Evolutionary conservation across 1,140 invertebrate species (phyloP), one percentile per base, ranked within the genome.

Genomic region (Mamestra configurata): DNA sequence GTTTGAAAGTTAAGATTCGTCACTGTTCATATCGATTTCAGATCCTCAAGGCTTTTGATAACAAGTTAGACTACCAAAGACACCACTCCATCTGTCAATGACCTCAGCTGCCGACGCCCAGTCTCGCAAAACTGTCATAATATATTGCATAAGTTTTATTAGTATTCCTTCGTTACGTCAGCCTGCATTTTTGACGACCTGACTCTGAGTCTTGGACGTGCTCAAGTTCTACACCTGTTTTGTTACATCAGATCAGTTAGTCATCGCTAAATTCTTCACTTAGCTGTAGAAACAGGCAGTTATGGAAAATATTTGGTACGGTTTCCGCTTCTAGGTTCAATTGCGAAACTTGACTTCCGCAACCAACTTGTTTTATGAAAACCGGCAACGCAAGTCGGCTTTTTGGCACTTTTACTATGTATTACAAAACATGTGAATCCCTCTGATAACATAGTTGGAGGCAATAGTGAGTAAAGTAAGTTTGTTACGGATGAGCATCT

Each of bases 41-140:
- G 18, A 53, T 10, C 8, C 13, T 6, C 18, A 53, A 53, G 6
- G 35, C 6, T 37, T 37, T 37, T 37, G 35, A 37, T 8, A n/a
- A n/a, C n/a, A n/a, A n/a, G 40, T 43, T 13, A 11, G 13, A 10
- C 2, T 15, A 22, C 8, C 51, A 3, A 10, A 18, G 20, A 55
- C 22, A 22, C 20, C 20, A 5, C n/a, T 40, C 4, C 7, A n/a
- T 13, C 49, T 24, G 72, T 75, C 53, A 75, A 43, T 53, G 71
- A 75, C 72, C 72, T 75, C 43, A 49, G 0, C 15, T 46, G n/a
- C 13, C 72, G 35, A 59, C 53, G 24, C 24, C 13, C 43, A 27
- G 70, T 59, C 55, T 76, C 13, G 20, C 55, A 10, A n/a, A 24
- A 49, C 55, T 64, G 37, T 46, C 73, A 76, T 46, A 31, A 76